Conservation (phyloP, 2,797 vertebrate species). For the Fundulus diaphanus region DNA sequence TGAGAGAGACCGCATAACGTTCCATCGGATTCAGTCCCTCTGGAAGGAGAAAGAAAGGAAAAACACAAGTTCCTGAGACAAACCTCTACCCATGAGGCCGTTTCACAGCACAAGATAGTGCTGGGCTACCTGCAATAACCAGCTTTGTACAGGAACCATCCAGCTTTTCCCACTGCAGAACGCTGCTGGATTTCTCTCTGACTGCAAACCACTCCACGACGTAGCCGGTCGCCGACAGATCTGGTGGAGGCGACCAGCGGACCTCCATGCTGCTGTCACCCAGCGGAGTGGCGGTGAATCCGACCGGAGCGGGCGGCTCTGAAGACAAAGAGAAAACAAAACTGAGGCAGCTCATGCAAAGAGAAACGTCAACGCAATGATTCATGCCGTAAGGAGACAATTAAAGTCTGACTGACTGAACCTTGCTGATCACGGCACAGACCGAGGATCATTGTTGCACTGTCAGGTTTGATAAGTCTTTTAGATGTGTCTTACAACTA, state of each 20-base stretch:
- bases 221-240: slow-evolving; percentile 47
- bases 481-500: not conserved
- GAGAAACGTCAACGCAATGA: not conserved
- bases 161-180: slow-evolving; percentile 61
- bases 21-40: slow-evolving; percentile 57
- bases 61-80: not conserved
- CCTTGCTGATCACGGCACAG: not conserved
- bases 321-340: not conserved
- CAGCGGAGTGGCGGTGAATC: slow-evolving; percentile 41
- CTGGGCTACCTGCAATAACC: slow-evolving; percentile 70
- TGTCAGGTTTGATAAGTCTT: not conserved
- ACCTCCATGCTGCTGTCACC: slow-evolving; percentile 62
- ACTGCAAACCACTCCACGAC: slow-evolving; percentile 77
- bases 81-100: not conserved
- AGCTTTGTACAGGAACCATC: slow-evolving; percentile 29
- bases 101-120: too few relatives aligned
- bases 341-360: not conserved
- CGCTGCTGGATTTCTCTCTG: slow-evolving; percentile 18
- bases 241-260: slow-evolving; percentile 57
- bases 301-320: slow-evolving; percentile 50
- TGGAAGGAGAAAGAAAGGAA: slow-evolving; percentile 20
- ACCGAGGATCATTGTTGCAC: not conserved
- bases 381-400: not conserved
- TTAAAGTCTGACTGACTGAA: not conserved
- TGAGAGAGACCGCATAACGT: slow-evolving; percentile 60